These are phyloP conservation scores for Sycophaga agraensis DNA, from an alignment of 1,140 invertebrate genomes.

Conservation along the genomic window DNA sequence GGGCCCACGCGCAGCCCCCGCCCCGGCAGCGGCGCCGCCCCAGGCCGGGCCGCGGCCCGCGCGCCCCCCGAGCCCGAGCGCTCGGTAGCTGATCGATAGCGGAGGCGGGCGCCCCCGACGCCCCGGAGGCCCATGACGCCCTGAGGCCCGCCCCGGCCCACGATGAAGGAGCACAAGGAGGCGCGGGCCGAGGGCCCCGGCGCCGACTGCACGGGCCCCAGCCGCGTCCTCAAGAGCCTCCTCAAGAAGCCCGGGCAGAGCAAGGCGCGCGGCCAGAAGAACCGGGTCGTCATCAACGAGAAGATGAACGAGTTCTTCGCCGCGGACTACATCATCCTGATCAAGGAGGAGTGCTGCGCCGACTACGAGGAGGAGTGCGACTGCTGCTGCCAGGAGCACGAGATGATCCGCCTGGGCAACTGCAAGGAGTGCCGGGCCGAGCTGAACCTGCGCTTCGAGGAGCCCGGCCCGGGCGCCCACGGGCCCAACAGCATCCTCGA, in stretches of 20 bases:
- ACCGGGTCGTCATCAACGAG: slow-evolving; percentile 83
- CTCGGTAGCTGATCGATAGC: no score
- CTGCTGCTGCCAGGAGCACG: slow-evolving; percentile 74
- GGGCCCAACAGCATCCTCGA: slow-evolving; percentile 35
- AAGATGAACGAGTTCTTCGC: slow-evolving; percentile 84
- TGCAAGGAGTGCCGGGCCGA: slow-evolving; percentile 58
- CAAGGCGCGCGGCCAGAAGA: slow-evolving; percentile 58
- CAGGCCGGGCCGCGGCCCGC: no score
- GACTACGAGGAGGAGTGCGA: slow-evolving; percentile 73
- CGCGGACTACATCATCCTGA: slow-evolving; percentile 83
- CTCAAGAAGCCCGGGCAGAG: slow-evolving; percentile 61
- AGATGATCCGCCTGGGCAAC: slow-evolving; percentile 66
- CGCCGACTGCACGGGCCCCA: neutral
- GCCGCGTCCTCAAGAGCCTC: slow-evolving; percentile 59
- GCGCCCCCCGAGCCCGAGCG: no score
- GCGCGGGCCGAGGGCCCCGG: slow-evolving; percentile 31
- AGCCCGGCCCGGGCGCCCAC: slow-evolving; percentile 19
- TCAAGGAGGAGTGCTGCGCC: slow-evolving; percentile 79
- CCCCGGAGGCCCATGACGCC: no score
- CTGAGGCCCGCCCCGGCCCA: neutral
- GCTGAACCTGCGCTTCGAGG: slow-evolving; percentile 46
- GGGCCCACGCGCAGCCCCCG: no score
- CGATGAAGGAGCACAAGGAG: slow-evolving; percentile 50
- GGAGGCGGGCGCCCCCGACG: no score
- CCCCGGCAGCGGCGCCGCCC: no score